Percentiles rank a stretch among this genome's conserved stretches.
These are phyloP conservation scores for Drosophila robusta DNA, from an alignment of 2,888 invertebrate genomes.

Conservation along the genomic window DNA sequence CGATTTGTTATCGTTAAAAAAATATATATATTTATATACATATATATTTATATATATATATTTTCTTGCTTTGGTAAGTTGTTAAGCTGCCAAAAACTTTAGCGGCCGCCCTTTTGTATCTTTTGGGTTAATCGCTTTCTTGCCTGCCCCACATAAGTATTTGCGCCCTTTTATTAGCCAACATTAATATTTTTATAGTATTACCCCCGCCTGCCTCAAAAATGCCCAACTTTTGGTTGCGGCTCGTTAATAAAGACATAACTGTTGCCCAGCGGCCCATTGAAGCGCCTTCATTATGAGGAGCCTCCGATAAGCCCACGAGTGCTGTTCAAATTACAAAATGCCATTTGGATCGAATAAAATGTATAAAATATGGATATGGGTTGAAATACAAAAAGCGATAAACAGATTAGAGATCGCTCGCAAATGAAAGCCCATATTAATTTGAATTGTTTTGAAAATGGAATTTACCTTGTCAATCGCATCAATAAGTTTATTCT, in stretches of 20 bases:
- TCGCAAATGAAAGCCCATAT: too few species aligned
- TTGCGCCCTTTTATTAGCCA: slow-evolving; percentile 62
- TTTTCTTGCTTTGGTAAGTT: slow-evolving; percentile 37
- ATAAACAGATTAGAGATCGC: neutral
- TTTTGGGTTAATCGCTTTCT: slow-evolving; percentile 75
- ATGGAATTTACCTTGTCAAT: too few species aligned
- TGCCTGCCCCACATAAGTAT: slow-evolving; percentile 57
- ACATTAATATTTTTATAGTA: slow-evolving; percentile 77
- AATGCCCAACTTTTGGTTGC: slow-evolving; percentile 39
- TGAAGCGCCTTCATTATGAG: slow-evolving; percentile 25
- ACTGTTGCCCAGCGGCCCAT: slow-evolving; percentile 38
- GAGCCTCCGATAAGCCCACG: slow-evolving; percentile 26
- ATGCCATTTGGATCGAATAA: slow-evolving; percentile 36
- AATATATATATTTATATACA: slow-evolving; percentile 10
- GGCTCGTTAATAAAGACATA: slow-evolving; percentile 76
- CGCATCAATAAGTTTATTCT: too few species aligned
- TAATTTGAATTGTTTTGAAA: too few species aligned
- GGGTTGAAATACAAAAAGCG: neutral
- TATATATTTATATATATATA: slow-evolving; percentile 3
- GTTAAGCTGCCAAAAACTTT: slow-evolving; percentile 64
- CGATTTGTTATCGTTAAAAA: slow-evolving; percentile 81
- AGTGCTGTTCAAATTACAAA: slow-evolving; percentile 14
- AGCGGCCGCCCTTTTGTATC: slow-evolving; percentile 27
- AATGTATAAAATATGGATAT: slow-evolving; percentile 2
- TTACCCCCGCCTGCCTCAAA: slow-evolving; percentile 15